These are phyloP conservation scores for Sialia sialis DNA, from an alignment of 2,113 vertebrate species.

Conservation along the genomic window DNA sequence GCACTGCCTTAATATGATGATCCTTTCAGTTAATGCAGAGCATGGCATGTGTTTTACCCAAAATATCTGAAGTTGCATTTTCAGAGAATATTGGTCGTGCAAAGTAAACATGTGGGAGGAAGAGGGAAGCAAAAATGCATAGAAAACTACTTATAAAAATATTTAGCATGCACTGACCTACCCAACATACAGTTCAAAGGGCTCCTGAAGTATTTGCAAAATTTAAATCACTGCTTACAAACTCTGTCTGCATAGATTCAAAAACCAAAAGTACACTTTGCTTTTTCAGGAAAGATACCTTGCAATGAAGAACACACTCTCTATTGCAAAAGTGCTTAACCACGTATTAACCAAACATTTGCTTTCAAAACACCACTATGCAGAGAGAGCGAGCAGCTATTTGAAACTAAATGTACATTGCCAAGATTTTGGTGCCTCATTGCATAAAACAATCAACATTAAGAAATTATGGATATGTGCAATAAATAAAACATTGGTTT, in stretches of 20 bases:
- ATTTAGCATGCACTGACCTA: constrained; percentile 12
- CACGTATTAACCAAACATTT: constrained; percentile 56
- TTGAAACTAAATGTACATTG: not conserved
- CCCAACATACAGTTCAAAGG: constrained; percentile 30
- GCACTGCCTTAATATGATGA: not conserved
- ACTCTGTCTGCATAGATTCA: not conserved
- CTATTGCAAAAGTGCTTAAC: constrained; percentile 46
- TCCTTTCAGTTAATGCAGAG: not conserved
- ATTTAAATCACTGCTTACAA: constrained; percentile 32
- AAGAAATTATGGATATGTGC: not conserved
- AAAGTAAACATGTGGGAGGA: not conserved
- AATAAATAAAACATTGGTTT: not conserved
- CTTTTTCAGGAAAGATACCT: constrained; percentile 15
- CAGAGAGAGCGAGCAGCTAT: not conserved
- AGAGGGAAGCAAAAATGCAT: constrained; percentile 32
- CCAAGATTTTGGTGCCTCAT: constrained; percentile 17
- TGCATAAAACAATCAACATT: constrained; percentile 9
- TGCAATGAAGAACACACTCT: not conserved
- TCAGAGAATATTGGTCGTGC: not conserved
- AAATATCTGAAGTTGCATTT: constrained; percentile 9
- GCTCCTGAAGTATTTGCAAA: constrained; percentile 27
- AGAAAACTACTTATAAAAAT: constrained; percentile 28
- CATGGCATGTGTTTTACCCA: not conserved
- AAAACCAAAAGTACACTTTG: constrained; percentile 8
- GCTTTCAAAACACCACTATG: constrained; percentile 38